Base-by-base conservation (phyloP, 2,888 invertebrate genomes). In the Scaptomyza reducta region DNA sequence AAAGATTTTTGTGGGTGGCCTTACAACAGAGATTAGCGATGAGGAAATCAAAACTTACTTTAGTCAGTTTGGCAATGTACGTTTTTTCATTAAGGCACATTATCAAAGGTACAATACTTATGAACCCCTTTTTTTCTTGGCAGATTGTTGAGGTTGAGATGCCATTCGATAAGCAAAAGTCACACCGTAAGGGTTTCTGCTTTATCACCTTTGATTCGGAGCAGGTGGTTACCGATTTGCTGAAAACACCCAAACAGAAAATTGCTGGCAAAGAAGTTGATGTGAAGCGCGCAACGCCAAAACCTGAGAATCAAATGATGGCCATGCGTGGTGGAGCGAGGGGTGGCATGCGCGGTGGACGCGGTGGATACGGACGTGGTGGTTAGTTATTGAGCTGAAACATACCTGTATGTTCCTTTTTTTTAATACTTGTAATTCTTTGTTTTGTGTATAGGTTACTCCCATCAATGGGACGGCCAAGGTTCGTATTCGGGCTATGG, bases 151-250 rank as follows among this genome's bases (percentile, higher is more conserved):
- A 98, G 89, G 95, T 98, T 62, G 99, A 99, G 92, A 96, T 98
- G 95, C 99, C 99, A 64, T 98, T 97, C 89, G 99, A 99, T 92
- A 98, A 98, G 92, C 96, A 96, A 91, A 98, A 98, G 94, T 98
- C 97, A 92, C 97, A 98, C 92, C 95, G 98, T 88, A 97, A 98
- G 93, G 97, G 97, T 69, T 99, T 99, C 94, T 98, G 98, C 91
- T 99, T 99, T 92, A 97, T 99, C 91, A 98, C 98, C 78, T 99
- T 98, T 90, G 98, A 99, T 91, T 97, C 97, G 31, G 98, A 98
- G 92, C 96, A 97, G 92, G 96, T 97, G 57, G 98, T 98, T 31
- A 97, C 97, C 89, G 97, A 97, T 91, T 93, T 98, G 55, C 93
- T 97, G 69, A 98, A 97, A 92, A 96, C 96, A 55, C 96, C 97